Evolutionary conservation across 1,140 invertebrate genomes (phyloP), one percentile per base, ranked within the genome.

Genomic region (Zaprionus africanus): DNA sequence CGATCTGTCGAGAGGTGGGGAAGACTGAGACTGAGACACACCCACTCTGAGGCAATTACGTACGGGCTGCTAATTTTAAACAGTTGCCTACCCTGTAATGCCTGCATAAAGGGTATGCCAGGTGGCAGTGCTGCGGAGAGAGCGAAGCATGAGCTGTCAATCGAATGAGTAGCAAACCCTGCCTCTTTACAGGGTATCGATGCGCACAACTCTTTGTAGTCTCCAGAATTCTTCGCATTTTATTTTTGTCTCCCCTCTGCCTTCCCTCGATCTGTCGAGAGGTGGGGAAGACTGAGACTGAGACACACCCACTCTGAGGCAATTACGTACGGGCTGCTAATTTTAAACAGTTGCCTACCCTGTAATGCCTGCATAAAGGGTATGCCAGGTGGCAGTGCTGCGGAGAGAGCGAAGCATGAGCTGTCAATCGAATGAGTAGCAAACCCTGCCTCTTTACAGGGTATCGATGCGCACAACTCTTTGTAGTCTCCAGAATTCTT

Each of bases 41-140:
- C 70, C 70, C 70, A 72, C 43, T 59, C n/a, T 58, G 61, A 7
- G 69, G 69, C 53, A 64, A 71, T 72, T 72, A 72, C 70, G 70
- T 66, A 56, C 26, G 62, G 51, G 57, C 46, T 66, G 43, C 41
- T 66, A 66, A 72, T 59, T 72, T 72, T 57, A 66, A 59, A 65
- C 34, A 59, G 56, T 65, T n/a, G 17, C 1, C 51, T 66, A 59
- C 70, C 70, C 62, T 59, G 70, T 59, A 53, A 15, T 5, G 11
- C 17, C 46, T 9, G 7, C 6, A 17, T 1, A 46, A 9, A 1
- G 41, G 41, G 41, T 17, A n/a, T n/a, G 15, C 15, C 5, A 15
- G 38, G 2, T 41, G 38, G 38, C 15, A 11, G 31, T 34, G 5
- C 1, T 2, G 38, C 1, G 7, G n/a, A 17, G 41, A 17, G n/a